Base-by-base conservation (phyloP, 1,140 invertebrate species). In the Phymastichus coffea region DNA sequence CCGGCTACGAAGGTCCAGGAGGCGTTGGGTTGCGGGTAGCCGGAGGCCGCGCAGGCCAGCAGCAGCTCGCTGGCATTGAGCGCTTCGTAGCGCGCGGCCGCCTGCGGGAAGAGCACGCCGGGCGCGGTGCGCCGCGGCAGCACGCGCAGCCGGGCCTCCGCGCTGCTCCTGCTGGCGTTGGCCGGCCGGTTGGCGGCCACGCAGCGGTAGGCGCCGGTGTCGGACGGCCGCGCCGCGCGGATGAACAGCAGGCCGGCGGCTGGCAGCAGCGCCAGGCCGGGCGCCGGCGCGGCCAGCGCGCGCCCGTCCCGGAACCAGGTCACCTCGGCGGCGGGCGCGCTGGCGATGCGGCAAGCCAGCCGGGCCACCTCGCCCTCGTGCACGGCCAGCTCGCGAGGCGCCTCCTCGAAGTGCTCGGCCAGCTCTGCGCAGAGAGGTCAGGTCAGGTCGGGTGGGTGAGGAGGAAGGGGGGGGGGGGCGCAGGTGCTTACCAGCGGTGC, bases 11-110 rank as follows among this genome's bases (percentile, higher is more conserved):
- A 84, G 22, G 81, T 78, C 85, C 85, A 87, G 28, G 73, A 76
- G 38, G 85, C 74, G 30, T 70, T 66, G n/a, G 84, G 81, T 12
- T 66, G 57, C 63, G 80, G 81, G 64, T 77, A 80, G 20, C 85
- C 85, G 64, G 82, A 81, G 63, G 82, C 84, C 25, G 81, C 80
- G 70, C 85, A 87, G 61, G 80, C 82, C 41, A 87, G 63, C 46
- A 71, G 71, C 56, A 82, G 71, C 67, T 69, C 70, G 61, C 72
- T 74, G 60, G 75, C 75, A 63, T 73, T 73, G 49, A 74, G 63
- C 63, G 73, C 65, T 62, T 51, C 65, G 74, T 80, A 66, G 62
- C 55, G 71, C 33, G 77, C 71, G 15, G 66, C 72, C 37, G 66
- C 49, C 70, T 80, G 78, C 38, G 79, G 72, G 66, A 35, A 61